Evolutionary conservation across 2,113 vertebrate species (phyloP).

Genomic region (Vidua chalybeata): DNA sequence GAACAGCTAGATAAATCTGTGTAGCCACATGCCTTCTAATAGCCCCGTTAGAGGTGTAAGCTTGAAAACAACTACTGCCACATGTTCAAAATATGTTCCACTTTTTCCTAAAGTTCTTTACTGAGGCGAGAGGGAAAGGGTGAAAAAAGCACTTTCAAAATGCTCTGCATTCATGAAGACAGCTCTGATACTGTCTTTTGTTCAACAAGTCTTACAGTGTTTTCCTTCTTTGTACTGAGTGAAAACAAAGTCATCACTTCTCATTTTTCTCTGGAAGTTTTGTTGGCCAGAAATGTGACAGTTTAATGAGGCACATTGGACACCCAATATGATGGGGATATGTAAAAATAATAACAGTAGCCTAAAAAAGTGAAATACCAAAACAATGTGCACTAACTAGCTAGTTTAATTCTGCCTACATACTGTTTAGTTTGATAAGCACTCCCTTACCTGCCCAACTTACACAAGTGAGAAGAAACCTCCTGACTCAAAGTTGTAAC

Average conservation of each 20-base stretch:
- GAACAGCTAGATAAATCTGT: slow-evolving; percentile 38
- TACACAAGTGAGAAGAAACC: neutral
- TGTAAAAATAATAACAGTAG: neutral
- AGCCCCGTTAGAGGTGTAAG: neutral
- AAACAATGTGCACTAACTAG: neutral
- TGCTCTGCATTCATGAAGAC: neutral
- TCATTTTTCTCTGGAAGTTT: neutral
- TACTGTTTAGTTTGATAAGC: neutral
- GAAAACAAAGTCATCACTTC: neutral
- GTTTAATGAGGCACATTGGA: neutral
- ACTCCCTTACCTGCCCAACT: neutral
- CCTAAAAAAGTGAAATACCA: neutral
- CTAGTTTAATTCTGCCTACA: neutral
- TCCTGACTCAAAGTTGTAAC: neutral
- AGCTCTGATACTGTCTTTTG: neutral
- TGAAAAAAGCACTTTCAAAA: neutral
- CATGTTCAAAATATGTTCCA: neutral
- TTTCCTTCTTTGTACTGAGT: neutral
- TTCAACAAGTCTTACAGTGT: neutral
- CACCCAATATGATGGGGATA: neutral
- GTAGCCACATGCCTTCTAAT: neutral
- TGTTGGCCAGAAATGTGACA: neutral
- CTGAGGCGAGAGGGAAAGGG: rapidly evolving
- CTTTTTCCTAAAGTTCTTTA: neutral
- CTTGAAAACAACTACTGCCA: neutral